phyloP scores from a whole-genome alignment of 2,888 invertebrate species.

The Neocrepidodera transversa region DNA sequence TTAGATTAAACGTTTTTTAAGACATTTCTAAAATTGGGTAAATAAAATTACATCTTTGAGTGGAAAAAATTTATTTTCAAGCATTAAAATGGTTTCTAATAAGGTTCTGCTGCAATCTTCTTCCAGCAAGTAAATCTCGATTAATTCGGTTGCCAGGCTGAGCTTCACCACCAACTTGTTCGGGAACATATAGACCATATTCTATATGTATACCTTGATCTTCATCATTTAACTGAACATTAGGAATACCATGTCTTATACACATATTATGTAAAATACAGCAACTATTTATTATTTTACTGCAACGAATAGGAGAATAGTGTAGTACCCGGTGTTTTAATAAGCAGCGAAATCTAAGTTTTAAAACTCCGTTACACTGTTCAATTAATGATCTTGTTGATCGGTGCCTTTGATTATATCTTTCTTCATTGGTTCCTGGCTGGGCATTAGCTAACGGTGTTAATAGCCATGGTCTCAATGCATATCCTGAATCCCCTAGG shows the following conservation, averaged over 20 bases:
- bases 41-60: no score
- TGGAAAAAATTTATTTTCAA: no score
- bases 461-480: conserved; percentile 15
- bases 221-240: not conserved
- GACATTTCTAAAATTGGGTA: no score
- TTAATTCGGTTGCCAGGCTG: no score
- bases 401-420: not conserved
- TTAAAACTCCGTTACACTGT: no score
- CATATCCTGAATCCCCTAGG: conserved; percentile 14
- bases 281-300: not conserved
- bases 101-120: no score
- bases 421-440: not conserved
- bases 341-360: no score
- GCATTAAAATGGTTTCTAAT: no score
- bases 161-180: no score
- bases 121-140: no score
- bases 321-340: conserved; percentile 5
- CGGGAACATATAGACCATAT: not conserved
- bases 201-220: not conserved
- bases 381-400: not conserved
- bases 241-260: not conserved
- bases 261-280: not conserved
- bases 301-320: not conserved
- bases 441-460: not conserved
- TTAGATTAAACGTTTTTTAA: no score